Evolutionary conservation across 1,140 invertebrate species (phyloP).

Genomic region (Colletes latitarsis): DNA sequence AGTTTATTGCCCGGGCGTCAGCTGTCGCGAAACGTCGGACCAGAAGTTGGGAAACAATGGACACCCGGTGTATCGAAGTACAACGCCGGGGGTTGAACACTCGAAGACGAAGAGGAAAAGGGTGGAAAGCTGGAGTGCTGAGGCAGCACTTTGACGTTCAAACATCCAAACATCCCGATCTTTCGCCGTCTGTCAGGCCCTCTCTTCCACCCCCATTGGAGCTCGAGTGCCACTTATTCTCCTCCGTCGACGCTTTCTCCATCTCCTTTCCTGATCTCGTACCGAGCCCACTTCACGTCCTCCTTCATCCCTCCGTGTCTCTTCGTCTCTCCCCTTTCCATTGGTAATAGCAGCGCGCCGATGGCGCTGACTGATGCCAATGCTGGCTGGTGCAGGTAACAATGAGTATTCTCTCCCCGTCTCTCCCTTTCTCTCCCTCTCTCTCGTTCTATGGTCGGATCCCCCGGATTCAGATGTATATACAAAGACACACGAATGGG

Average conservation of each 20-base stretch:
- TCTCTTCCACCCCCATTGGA: conserved; percentile 36
- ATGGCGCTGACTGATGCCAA: conserved; percentile 56
- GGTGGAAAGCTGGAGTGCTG: conserved; percentile 71
- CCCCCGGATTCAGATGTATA: conserved; percentile 37
- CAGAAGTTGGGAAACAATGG: conserved; percentile 33
- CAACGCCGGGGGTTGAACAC: conserved; percentile 42
- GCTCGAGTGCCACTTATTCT: conserved; percentile 76
- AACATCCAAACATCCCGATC: conserved; percentile 81
- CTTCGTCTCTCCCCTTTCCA: conserved; percentile 30
- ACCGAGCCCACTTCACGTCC: conserved; percentile 45
- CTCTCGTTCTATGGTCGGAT: conserved; percentile 3
- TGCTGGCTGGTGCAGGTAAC: conserved; percentile 48
- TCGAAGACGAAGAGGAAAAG: conserved; percentile 46
- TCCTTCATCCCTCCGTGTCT: conserved; percentile 36
- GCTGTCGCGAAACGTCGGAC: neutral
- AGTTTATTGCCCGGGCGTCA: neutral
- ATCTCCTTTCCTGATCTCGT: conserved; percentile 57
- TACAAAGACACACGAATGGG: conserved; percentile 29
- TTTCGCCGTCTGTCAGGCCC: conserved; percentile 76
- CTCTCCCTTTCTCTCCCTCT: neutral
- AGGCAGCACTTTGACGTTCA: conserved; percentile 78
- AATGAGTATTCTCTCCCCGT: conserved; percentile 33
- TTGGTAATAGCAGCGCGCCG: conserved; percentile 50
- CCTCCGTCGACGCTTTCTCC: conserved; percentile 55
- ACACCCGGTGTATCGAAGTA: conserved; percentile 58